Conservation (phyloP, 2,888 invertebrate genomes). For the Lithophane leautieri region DNA sequence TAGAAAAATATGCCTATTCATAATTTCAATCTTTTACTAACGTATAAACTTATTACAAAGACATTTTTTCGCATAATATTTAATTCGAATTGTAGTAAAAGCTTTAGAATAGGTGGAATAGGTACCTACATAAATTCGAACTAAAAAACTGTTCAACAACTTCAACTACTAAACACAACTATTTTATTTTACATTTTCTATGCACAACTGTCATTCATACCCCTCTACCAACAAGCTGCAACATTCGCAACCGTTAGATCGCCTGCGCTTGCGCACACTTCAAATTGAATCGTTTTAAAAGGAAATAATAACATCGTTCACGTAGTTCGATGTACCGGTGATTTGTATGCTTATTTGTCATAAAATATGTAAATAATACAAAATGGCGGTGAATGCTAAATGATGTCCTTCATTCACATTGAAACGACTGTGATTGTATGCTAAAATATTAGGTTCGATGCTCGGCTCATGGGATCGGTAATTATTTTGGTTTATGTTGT, state of each 20-base stretch:
- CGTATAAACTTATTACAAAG: not conserved
- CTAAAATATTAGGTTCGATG: constrained; percentile 71
- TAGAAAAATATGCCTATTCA: not conserved
- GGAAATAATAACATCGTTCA: constrained; percentile 38
- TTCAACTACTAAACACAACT: no score
- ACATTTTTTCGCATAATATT: not conserved
- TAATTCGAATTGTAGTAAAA: not conserved
- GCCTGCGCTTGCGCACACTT: not conserved
- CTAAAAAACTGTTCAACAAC: no score
- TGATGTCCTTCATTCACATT: constrained; percentile 72
- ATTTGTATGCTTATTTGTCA: constrained; percentile 72
- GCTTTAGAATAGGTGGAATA: not conserved
- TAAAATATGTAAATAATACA: constrained; percentile 65
- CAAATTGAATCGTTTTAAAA: constrained; percentile 30
- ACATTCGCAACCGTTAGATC: not conserved
- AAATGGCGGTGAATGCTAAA: constrained; percentile 66
- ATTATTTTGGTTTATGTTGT: constrained; percentile 58
- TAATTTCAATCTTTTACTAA: not conserved
- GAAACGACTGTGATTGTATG: constrained; percentile 75
- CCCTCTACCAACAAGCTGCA: not conserved
- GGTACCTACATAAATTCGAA: no score
- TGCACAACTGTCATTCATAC: not conserved
- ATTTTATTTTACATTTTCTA: not conserved
- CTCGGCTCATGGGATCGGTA: constrained; percentile 60
- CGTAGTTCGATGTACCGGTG: constrained; percentile 40